Conservation (phyloP, 1,140 invertebrate genomes). For the Drosophila obscura region DNA sequence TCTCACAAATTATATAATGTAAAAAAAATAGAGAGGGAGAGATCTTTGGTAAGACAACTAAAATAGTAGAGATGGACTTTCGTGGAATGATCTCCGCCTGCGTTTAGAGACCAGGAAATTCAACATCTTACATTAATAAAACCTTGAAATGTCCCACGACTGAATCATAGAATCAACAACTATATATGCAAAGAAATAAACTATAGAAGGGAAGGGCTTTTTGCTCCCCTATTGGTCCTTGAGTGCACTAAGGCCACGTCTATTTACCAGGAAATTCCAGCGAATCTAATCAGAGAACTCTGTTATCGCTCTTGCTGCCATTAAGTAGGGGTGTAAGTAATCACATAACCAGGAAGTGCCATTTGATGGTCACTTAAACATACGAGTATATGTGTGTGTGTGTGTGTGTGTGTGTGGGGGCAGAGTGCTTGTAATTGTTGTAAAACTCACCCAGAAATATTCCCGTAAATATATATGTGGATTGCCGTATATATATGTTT, state of each 20-base stretch:
- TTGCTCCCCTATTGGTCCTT: background rate
- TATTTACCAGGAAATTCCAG: conserved; percentile 32
- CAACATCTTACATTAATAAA: conserved; percentile 1
- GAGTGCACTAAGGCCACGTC: background rate
- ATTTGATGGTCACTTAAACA: conserved; percentile 16
- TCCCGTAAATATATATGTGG: conserved; percentile 1
- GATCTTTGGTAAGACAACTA: too few species aligned
- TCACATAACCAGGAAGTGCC: conserved; percentile 43
- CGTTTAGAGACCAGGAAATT: background rate
- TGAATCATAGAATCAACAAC: too few species aligned
- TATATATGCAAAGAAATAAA: background rate
- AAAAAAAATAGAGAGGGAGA: too few species aligned
- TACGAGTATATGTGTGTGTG: too few species aligned
- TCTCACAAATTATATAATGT: too few species aligned
- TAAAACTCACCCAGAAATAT: conserved; percentile 37
- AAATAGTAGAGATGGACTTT: too few species aligned
- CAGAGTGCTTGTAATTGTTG: conserved; percentile 5
- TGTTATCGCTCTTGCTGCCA: conserved; percentile 30
- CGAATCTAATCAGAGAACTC: conserved; percentile 26
- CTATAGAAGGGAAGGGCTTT: background rate
- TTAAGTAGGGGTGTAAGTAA: conserved; percentile 26
- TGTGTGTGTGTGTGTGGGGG: too few species aligned
- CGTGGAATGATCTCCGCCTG: too few species aligned
- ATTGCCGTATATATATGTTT: conserved; percentile 24
- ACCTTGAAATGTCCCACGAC: background rate